Percentiles rank a stretch among this genome's conserved stretches.
Conservation (phyloP, 2,797 vertebrate genomes). For the Fistularia tabacaria region DNA sequence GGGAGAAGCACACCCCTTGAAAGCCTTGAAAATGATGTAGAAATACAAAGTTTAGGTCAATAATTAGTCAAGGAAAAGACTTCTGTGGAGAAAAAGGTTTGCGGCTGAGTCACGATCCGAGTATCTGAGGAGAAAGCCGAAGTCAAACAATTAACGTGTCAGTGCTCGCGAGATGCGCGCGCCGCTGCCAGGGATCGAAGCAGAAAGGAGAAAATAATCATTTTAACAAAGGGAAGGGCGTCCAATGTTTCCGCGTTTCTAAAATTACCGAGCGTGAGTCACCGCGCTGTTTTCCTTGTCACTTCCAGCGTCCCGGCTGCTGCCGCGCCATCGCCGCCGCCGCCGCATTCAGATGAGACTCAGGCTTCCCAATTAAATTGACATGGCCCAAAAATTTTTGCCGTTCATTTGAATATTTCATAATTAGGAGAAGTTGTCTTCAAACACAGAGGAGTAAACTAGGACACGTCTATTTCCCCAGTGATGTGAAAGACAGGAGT, state of each 20-base stretch:
- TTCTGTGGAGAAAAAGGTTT: conserved; percentile 3
- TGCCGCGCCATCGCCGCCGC: not conserved
- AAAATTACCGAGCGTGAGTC: conserved; percentile 51
- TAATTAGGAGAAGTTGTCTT: conserved; percentile 21
- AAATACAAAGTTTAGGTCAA: not conserved
- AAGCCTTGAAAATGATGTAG: no score
- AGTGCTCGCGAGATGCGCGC: conserved; percentile 23
- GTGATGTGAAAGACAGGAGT: no score
- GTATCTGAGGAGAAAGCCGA: conserved; percentile 29
- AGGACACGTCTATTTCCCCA: no score
- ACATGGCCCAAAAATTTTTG: conserved; percentile 63
- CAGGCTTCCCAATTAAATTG: conserved; percentile 71
- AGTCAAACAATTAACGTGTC: conserved; percentile 35
- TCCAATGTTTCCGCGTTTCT: conserved; percentile 22
- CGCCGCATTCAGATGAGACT: conserved; percentile 27
- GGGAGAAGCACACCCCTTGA: no score
- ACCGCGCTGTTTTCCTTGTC: conserved; percentile 40
- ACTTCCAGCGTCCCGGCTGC: conserved; percentile 40
- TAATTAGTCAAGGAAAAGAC: not conserved
- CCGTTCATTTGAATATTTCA: conserved; percentile 35
- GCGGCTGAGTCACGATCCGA: conserved; percentile 27
- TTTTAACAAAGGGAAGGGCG: conserved; percentile 51
- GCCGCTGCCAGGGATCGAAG: conserved; percentile 27
- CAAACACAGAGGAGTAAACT: not conserved
- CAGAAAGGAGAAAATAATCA: conserved; percentile 47